Evolutionary conservation across 2,113 vertebrate species (phyloP).

Genomic region (Caranx ignobilis): DNA sequence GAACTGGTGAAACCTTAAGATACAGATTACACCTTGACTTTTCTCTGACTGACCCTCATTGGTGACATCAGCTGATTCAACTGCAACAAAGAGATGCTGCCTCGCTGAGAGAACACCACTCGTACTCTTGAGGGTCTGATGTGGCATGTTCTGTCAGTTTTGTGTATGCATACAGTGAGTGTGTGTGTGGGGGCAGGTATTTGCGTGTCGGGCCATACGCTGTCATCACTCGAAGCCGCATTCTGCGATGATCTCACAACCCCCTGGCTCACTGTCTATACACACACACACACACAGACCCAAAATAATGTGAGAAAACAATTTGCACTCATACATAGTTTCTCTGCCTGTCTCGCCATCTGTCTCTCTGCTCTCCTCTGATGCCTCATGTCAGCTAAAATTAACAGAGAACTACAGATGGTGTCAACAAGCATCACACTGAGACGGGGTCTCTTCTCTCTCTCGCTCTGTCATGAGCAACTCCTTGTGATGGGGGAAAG

Average conservation of each 20-base stretch:
- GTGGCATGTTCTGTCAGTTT: constrained; percentile 6
- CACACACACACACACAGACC: constrained; percentile 32
- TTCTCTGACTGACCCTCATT: background rate
- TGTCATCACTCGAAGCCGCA: constrained; percentile 50
- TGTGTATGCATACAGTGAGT: constrained; percentile 12
- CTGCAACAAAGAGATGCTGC: background rate
- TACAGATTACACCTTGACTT: background rate
- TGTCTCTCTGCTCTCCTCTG: constrained; percentile 48
- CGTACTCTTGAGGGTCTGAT: background rate
- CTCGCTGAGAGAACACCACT: background rate
- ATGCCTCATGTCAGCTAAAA: constrained; percentile 64
- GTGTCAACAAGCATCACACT: constrained; percentile 49
- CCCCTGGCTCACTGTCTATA: constrained; percentile 32
- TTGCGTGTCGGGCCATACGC: constrained; percentile 30
- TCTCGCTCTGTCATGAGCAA: constrained; percentile 26
- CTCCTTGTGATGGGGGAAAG: constrained; percentile 2
- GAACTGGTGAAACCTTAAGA: background rate
- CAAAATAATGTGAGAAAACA: constrained; percentile 73
- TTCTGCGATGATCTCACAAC: constrained; percentile 60
- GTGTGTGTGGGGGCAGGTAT: constrained; percentile 27
- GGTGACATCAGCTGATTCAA: no score
- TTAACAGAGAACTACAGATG: constrained; percentile 56
- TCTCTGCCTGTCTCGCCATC: constrained; percentile 54
- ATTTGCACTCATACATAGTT: constrained; percentile 62
- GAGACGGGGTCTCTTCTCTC: constrained; percentile 42